Conservation (phyloP, 2,797 vertebrate genomes). For the Silurus aristotelis region DNA sequence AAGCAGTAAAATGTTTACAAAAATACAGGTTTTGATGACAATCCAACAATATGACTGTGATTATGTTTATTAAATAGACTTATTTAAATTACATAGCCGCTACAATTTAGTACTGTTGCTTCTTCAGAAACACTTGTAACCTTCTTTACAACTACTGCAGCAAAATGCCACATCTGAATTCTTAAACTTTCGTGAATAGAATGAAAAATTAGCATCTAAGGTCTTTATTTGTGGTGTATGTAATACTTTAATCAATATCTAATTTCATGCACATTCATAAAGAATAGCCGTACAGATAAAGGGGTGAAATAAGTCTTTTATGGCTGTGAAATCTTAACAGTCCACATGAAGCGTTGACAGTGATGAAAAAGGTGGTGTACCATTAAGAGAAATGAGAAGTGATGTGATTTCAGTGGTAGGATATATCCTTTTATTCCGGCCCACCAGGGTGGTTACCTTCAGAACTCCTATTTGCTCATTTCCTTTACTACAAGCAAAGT, state of each 20-base stretch:
- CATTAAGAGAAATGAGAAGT: not conserved
- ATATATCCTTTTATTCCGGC: not conserved
- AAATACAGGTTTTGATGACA: not conserved
- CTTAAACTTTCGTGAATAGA: not conserved
- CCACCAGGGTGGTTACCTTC: not conserved
- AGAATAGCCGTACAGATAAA: not conserved
- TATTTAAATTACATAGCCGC: not conserved
- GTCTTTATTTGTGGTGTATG: not conserved
- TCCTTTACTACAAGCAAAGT: not conserved
- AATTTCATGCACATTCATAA: slow-evolving; percentile 12
- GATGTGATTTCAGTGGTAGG: not conserved
- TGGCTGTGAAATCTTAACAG: not conserved
- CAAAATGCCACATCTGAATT: not conserved
- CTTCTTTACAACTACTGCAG: not conserved
- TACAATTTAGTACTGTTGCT: slow-evolving; percentile 6
- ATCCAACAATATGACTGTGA: not conserved
- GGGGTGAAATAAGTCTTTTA: not conserved
- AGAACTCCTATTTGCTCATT: not conserved
- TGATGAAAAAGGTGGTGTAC: not conserved
- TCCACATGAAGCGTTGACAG: not conserved
- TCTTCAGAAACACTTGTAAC: slow-evolving; percentile 2
- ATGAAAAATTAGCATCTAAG: not conserved
- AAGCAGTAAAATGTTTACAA: not conserved
- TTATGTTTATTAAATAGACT: not conserved
- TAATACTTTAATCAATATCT: slow-evolving; percentile 15